Evolutionary conservation across 2,888 invertebrate genomes (phyloP).

Genomic region (Andrena fulva): DNA sequence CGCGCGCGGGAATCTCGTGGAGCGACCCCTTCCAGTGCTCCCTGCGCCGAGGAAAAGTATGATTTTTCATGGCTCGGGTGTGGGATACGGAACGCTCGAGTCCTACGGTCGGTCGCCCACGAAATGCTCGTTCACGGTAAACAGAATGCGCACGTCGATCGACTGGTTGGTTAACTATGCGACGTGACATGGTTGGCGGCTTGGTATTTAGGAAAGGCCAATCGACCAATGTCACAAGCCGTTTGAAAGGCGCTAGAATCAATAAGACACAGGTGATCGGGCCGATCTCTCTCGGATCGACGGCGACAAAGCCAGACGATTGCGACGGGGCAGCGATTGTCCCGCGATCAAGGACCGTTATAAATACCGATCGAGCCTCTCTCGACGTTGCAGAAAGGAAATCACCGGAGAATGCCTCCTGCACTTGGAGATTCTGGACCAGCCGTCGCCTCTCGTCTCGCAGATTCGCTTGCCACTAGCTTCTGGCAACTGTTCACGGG

Average conservation of each 20-base stretch:
- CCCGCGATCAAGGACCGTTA: slow-evolving; percentile 59
- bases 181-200: slow-evolving; percentile 83
- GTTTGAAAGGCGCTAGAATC: slow-evolving; percentile 83
- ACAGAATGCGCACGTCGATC: slow-evolving; percentile 66
- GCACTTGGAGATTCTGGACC: neutral
- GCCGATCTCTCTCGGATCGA: slow-evolving; percentile 55
- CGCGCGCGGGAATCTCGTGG: too few species aligned
- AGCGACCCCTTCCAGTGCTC: neutral
- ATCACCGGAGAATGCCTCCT: slow-evolving; percentile 8
- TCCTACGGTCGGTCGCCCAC: slow-evolving; percentile 49
- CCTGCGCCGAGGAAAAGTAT: neutral
- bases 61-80: neutral
- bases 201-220: slow-evolving; percentile 85
- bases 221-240: slow-evolving; percentile 84
- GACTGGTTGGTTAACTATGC: slow-evolving; percentile 73
- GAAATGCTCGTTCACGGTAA: slow-evolving; percentile 55
- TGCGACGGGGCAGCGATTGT: slow-evolving; percentile 47
- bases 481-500: slow-evolving; percentile 13
- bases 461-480: neutral
- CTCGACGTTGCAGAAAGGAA: slow-evolving; percentile 19
- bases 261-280: slow-evolving; percentile 74
- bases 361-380: slow-evolving; percentile 48
- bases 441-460: neutral
- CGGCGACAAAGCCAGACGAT: slow-evolving; percentile 63
- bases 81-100: slow-evolving; percentile 23